Evolutionary conservation across 35 echinoderm and acorn worm genomes (phyloP).

Genomic region (Anneissia japonica): DNA sequence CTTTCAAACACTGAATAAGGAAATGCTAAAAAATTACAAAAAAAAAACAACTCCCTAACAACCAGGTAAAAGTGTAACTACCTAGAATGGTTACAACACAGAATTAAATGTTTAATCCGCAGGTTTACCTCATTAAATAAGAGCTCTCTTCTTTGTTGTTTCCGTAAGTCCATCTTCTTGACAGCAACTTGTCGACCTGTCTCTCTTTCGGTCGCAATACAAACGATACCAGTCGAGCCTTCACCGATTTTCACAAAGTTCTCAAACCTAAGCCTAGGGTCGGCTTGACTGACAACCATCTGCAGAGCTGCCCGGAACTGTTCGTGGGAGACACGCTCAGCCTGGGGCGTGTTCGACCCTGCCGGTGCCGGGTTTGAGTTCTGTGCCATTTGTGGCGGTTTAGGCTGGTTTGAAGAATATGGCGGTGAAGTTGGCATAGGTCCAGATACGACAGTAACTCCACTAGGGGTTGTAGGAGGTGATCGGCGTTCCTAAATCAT

Average conservation of each 20-base stretch:
- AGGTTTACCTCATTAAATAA: conserved; percentile 91
- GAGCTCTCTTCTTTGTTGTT: conserved; percentile 97
- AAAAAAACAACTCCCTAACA: background rate
- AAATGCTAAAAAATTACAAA: too few relatives aligned
- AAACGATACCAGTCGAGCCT: conserved; percentile 95
- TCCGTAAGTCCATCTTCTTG: conserved; percentile 98
- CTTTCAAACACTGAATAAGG: too few relatives aligned
- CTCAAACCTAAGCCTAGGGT: conserved; percentile 56
- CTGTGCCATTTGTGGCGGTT: conserved; percentile 9
- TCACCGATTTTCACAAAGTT: conserved; percentile 99
- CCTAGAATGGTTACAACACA: background rate
- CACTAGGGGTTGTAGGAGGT: background rate
- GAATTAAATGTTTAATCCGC: background rate
- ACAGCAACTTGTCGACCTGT: conserved; percentile 88
- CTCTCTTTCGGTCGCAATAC: conserved; percentile 75
- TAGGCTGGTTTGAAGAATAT: background rate
- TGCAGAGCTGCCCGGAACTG: conserved; percentile 91
- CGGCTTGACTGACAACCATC: conserved; percentile 89
- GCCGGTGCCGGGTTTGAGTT: conserved; percentile 27
- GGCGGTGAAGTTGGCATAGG: background rate
- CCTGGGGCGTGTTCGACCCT: conserved; percentile 42
- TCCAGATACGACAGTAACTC: background rate
- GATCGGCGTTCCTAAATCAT: background rate
- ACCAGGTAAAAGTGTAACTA: background rate
- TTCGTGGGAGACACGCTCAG: conserved; percentile 84